Base-by-base conservation (phyloP, 2,797 vertebrate species). In the Macropus fuliginosus region DNA sequence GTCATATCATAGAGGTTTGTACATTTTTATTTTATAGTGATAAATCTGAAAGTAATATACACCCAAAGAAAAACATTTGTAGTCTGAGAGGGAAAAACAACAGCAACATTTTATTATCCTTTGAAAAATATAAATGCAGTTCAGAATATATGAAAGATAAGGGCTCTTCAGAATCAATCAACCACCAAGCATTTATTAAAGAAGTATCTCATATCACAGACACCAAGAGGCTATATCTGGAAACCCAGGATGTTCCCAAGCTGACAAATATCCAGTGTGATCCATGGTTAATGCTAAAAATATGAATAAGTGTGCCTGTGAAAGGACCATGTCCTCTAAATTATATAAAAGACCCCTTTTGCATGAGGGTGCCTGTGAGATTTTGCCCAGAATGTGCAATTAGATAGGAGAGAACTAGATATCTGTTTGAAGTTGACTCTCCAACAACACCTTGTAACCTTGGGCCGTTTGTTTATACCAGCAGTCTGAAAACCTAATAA, bases 381-480 rank as follows among this genome's bases (percentile, higher is more conserved):
- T 3, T 1, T 1, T 56, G 56, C 40, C 55, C 56, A 94, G 21
- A 89, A 50, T 55, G 34, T 54, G 31, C 94, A 54, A 31, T 56
- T 93, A 66, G 0, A 92, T 89, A 46, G 11, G 94, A 55, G 0
- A 8, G 92, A 66, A 5, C 27, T n/a, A 95, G 54, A 5, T 66
- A 0, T 91, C 81, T 92, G 21, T 95, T 91, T 95, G 16, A 55
- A 93, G n/a, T 14, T 55, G 74, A 5, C 14, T 96, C 55, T 90
- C 14, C 81, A 95, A 62, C 1, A 5, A 94, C 92, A 91, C 16
- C 27, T 54, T 52, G 0, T 55, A 55, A 92, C 4, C 10, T n/a
- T 10, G 1, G 14, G 3, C 92, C n/a, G 2, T 14, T 16, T 57
- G n/a, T 54, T 96, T 62, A 50, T n/a, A 93, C 1, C 2, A 91